Conservation (phyloP, 2,113 vertebrate genomes). For the Peromyscus californicus region DNA sequence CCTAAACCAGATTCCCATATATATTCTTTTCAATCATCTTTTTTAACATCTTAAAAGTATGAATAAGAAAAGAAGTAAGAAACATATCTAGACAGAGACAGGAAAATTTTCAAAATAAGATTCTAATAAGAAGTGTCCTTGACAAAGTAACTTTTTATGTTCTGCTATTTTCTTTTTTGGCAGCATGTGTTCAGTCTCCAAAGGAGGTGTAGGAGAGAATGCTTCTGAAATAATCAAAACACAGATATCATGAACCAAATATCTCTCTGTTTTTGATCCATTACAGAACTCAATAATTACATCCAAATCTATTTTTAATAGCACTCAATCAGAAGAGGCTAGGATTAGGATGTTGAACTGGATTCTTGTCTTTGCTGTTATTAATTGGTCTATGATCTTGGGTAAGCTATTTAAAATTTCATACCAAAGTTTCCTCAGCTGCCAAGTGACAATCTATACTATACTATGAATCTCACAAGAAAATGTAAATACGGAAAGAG, state of each 20-base stretch:
- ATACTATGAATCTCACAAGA: neutral
- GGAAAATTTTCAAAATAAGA: neutral
- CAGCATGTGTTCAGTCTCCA: neutral
- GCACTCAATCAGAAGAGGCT: neutral
- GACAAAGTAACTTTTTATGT: neutral
- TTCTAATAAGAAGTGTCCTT: slow-evolving; percentile 18
- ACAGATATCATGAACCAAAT: neutral
- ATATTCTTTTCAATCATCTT: slow-evolving; percentile 2
- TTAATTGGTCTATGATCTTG: slow-evolving; percentile 31
- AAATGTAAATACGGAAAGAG: slow-evolving; percentile 17
- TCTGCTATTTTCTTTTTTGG: neutral
- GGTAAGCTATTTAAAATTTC: slow-evolving; percentile 32
- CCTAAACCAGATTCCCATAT: neutral
- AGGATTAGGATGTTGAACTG: neutral
- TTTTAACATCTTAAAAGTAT: slow-evolving; percentile 36
- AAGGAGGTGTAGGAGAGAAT: neutral
- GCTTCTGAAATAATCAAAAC: neutral
- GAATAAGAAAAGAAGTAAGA: neutral
- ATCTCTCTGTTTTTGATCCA: neutral
- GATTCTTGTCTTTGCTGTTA: neutral
- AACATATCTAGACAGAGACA: neutral
- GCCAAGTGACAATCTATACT: slow-evolving; percentile 19
- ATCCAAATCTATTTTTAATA: slow-evolving; percentile 56
- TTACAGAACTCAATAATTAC: slow-evolving; percentile 28
- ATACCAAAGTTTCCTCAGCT: neutral